phyloP scores from a whole-genome alignment of 2,888 invertebrate species.

The Sphecodes monilicornis region DNA sequence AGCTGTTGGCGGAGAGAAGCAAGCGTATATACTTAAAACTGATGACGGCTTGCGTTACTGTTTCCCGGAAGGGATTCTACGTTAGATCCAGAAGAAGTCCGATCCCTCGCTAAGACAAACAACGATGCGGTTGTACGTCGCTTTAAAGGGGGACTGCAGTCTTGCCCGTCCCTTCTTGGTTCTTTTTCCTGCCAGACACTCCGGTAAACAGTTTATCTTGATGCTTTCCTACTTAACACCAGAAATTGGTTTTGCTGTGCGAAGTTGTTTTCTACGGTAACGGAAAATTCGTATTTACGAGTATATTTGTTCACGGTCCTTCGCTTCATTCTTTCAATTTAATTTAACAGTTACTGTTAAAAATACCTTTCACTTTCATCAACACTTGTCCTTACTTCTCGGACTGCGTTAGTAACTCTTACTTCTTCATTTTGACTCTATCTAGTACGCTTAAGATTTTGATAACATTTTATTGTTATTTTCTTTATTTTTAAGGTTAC shows the following conservation, averaged over 20 bases:
- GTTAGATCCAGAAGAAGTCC: slow-evolving; percentile 49
- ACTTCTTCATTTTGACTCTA: no score
- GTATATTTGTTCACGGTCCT: not conserved
- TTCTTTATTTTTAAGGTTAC: no score
- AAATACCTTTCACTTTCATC: no score
- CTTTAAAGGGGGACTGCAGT: slow-evolving; percentile 60
- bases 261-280: not conserved
- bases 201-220: slow-evolving; percentile 63
- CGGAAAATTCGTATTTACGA: not conserved
- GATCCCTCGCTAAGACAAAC: slow-evolving; percentile 64
- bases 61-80: slow-evolving; percentile 66
- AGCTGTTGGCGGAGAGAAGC: slow-evolving; percentile 9
- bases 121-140: slow-evolving; percentile 64
- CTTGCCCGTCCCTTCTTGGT: slow-evolving; percentile 47
- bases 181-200: slow-evolving; percentile 35
- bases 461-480: no score
- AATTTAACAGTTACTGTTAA: not conserved
- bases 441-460: no score
- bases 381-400: no score
- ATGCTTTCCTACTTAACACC: slow-evolving; percentile 61
- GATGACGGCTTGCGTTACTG: slow-evolving; percentile 56
- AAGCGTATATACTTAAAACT: slow-evolving; percentile 59
- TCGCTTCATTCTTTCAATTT: not conserved
- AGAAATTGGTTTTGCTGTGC: slow-evolving; percentile 47
- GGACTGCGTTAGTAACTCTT: no score